Conservation (phyloP, 2,888 invertebrate species). For the Diarsia rubi region DNA sequence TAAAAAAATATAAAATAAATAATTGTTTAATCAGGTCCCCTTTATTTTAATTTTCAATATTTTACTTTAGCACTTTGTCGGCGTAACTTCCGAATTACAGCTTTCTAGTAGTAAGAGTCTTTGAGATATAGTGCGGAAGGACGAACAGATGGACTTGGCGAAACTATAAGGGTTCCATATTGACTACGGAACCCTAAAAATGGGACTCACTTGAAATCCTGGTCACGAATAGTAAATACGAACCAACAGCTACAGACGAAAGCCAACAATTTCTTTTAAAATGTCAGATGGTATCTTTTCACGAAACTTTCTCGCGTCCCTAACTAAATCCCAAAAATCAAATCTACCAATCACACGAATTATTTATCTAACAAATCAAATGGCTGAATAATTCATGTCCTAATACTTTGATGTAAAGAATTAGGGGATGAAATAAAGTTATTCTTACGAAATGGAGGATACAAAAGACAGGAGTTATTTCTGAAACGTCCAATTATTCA, state of each 20-base stretch:
- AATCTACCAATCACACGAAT: slow-evolving; percentile 12
- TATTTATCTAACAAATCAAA: slow-evolving; percentile 32
- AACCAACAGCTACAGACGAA: neutral
- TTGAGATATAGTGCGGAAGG: too few relatives aligned
- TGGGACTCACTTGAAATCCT: neutral
- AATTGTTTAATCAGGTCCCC: too few relatives aligned
- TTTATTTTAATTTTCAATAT: too few relatives aligned
- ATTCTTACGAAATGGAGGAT: slow-evolving; percentile 37
- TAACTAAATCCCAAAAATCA: neutral
- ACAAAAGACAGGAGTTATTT: slow-evolving; percentile 35
- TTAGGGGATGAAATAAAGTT: slow-evolving; percentile 16
- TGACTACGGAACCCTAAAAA: too few relatives aligned
- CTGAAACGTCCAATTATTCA: slow-evolving; percentile 38
- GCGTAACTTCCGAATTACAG: too few relatives aligned
- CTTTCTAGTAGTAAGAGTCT: too few relatives aligned
- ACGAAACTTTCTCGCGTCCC: too few relatives aligned
- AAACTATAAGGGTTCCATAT: too few relatives aligned
- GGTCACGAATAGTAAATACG: neutral
- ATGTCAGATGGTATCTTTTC: neutral
- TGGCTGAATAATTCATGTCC: slow-evolving; percentile 47
- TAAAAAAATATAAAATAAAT: too few relatives aligned
- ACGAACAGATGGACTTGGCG: too few relatives aligned
- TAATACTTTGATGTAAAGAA: slow-evolving; percentile 24
- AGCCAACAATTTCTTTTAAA: neutral
- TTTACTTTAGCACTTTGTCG: too few relatives aligned